A percentile compares a stretch with the other conserved stretches of the same genome.
phyloP scores from a whole-genome alignment of 2,797 vertebrate genomes.

The Micropoecilia bifurca region DNA sequence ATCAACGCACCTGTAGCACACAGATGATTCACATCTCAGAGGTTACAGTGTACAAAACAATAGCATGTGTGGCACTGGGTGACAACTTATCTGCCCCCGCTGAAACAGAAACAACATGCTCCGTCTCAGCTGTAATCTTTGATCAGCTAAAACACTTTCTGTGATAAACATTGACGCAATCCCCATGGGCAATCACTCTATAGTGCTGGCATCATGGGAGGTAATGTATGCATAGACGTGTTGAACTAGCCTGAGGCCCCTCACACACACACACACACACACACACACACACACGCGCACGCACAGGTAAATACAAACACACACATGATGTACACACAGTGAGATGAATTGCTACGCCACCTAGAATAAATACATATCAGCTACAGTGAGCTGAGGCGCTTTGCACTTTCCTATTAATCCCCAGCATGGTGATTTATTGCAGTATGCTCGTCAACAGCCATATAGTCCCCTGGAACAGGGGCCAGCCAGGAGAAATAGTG shows the following conservation, averaged over 20 bases:
- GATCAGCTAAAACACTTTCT: conserved; percentile 73
- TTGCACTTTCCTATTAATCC: conserved; percentile 81
- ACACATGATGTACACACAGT: conserved; percentile 34
- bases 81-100: conserved; percentile 69
- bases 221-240: conserved; percentile 75
- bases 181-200: conserved; percentile 74
- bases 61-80: conserved; percentile 60
- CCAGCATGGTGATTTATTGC: conserved; percentile 76
- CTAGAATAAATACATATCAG: conserved; percentile 80
- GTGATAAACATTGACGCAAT: conserved; percentile 76
- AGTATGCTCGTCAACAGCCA: conserved; percentile 73
- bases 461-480: conserved; percentile 61
- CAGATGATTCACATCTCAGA: conserved; percentile 58
- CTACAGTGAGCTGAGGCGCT: conserved; percentile 71
- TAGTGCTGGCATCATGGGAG: conserved; percentile 70
- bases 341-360: conserved; percentile 75
- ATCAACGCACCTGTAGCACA: conserved; percentile 60
- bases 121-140: conserved; percentile 70
- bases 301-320: not conserved
- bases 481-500: conserved; percentile 57
- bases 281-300: conserved; percentile 19
- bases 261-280: conserved; percentile 23
- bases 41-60: conserved; percentile 54
- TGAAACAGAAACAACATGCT: conserved; percentile 66
- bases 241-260: conserved; percentile 58